These are phyloP conservation scores for Apis cerana DNA, from an alignment of 1,140 invertebrate genomes.

Conservation along the genomic window DNA sequence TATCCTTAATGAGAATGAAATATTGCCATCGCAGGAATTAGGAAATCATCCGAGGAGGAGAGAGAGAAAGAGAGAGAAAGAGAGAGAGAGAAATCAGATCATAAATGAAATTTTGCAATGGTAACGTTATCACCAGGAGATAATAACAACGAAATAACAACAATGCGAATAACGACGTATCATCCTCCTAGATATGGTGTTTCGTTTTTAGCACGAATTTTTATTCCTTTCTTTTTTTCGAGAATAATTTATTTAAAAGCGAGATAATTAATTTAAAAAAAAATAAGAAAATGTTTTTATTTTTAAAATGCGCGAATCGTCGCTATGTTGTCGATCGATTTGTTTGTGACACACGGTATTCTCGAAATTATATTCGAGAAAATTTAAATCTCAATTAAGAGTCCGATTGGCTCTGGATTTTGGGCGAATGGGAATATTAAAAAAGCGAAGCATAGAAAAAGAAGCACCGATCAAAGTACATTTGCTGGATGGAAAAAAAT, in stretches of 20 bases:
- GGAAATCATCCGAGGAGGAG: slow-evolving; percentile 3
- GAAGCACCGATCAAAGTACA: not conserved
- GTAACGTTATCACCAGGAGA: not conserved
- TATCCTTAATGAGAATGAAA: slow-evolving; percentile 55
- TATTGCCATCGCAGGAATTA: slow-evolving; percentile 52
- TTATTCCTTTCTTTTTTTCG: too few relatives aligned
- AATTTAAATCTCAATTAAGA: too few relatives aligned
- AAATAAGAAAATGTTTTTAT: too few relatives aligned
- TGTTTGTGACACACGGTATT: too few relatives aligned
- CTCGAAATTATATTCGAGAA: too few relatives aligned
- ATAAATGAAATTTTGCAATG: slow-evolving; percentile 20
- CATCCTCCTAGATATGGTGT: too few relatives aligned
- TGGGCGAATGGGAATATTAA: not conserved
- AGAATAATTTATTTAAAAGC: too few relatives aligned
- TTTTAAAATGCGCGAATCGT: too few relatives aligned
- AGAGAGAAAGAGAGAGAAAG: too few relatives aligned
- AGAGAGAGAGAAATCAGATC: not conserved
- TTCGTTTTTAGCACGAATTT: not conserved
- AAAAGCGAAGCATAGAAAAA: not conserved
- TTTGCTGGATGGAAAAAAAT: slow-evolving; percentile 16
- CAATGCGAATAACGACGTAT: too few relatives aligned
- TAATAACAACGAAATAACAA: not conserved
- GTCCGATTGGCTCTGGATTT: not conserved
- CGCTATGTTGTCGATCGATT: too few relatives aligned
- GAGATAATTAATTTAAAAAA: too few relatives aligned